A percentile compares a stretch with the other conserved stretches of the same genome.
These are phyloP conservation scores for Plotosus lineatus DNA, from an alignment of 2,113 vertebrate species.

Conservation along the genomic window DNA sequence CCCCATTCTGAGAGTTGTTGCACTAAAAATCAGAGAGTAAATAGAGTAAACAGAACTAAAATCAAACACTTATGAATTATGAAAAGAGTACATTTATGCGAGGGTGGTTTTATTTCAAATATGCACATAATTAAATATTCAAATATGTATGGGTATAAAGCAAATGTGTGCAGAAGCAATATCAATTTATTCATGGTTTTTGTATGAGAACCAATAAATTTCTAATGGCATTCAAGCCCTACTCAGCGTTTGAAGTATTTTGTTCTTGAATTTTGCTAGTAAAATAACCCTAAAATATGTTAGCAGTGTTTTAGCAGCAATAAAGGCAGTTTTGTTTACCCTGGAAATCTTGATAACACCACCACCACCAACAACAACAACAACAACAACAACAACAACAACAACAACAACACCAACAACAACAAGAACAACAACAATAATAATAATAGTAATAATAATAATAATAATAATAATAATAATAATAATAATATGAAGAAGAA, in stretches of 20 bases:
- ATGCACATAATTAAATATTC: neutral
- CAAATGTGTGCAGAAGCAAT: slow-evolving; percentile 2
- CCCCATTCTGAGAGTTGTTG: neutral
- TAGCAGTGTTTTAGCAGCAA: neutral
- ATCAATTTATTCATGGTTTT: neutral
- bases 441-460: too few relatives aligned
- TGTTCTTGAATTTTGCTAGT: neutral
- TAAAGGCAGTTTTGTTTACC: neutral
- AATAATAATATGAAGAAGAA: too few relatives aligned
- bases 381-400: neutral
- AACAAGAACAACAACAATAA: too few relatives aligned
- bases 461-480: too few relatives aligned
- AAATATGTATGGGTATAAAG: neutral
- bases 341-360: neutral
- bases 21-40: neutral
- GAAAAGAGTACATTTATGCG: neutral
- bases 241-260: neutral
- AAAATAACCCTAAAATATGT: neutral
- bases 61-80: neutral
- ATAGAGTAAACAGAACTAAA: slow-evolving; percentile 1
- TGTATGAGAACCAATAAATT: neutral
- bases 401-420: too few relatives aligned
- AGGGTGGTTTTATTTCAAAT: neutral
- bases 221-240: neutral
- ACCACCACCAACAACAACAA: neutral